Evolutionary conservation across 2,888 invertebrate genomes (phyloP).

Genomic region (Scaptomyza parva): DNA sequence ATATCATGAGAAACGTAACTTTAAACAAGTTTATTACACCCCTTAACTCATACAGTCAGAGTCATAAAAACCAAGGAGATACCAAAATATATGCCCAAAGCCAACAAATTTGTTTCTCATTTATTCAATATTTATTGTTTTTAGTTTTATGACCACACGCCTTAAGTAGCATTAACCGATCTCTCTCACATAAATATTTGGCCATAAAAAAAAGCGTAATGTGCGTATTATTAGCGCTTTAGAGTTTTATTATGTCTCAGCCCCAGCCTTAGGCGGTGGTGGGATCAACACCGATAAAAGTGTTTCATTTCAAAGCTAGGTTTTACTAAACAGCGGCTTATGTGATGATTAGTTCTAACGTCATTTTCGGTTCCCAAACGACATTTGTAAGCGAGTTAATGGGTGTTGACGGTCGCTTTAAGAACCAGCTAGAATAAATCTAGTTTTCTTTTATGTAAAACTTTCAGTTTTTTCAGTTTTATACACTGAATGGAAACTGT

Average conservation of each 20-base stretch:
- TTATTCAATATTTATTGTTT: not conserved
- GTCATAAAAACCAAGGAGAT: not conserved
- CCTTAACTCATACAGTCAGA: too few relatives aligned
- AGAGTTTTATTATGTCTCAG: too few relatives aligned
- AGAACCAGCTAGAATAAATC: slow-evolving; percentile 52
- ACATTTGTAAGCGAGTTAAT: slow-evolving; percentile 45
- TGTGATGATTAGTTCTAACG: slow-evolving; percentile 28
- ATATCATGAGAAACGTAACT: too few relatives aligned
- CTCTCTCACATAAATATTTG: not conserved
- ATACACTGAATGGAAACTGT: too few relatives aligned
- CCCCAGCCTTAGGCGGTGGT: too few relatives aligned
- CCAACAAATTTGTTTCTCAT: not conserved
- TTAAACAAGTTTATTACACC: too few relatives aligned
- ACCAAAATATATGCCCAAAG: not conserved
- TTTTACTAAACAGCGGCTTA: slow-evolving; percentile 24
- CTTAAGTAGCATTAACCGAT: not conserved
- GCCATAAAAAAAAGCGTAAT: too few relatives aligned
- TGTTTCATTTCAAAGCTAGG: not conserved
- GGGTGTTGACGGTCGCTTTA: slow-evolving; percentile 3
- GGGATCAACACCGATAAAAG: not conserved
- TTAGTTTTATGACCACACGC: not conserved
- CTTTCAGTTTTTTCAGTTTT: slow-evolving; percentile 66
- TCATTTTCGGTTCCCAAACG: slow-evolving; percentile 30
- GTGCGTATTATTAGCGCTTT: not conserved
- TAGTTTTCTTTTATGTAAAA: slow-evolving; percentile 47